Conservation (phyloP, 2,113 vertebrate species). For the Varanus salvator region DNA sequence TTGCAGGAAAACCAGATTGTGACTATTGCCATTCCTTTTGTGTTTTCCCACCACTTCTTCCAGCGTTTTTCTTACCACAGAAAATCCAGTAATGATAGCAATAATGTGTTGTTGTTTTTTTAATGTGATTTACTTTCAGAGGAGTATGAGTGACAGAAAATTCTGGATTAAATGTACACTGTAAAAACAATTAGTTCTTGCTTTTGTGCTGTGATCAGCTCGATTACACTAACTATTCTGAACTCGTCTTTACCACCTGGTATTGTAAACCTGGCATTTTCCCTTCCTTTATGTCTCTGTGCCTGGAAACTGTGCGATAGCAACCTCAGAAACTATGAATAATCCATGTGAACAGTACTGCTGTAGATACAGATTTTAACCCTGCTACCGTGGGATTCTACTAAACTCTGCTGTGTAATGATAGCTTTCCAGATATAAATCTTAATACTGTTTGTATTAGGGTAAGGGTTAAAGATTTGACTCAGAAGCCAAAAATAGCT, state of each 20-base stretch:
- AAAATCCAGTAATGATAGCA: too few relatives aligned
- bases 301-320: neutral
- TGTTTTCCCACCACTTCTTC: too few relatives aligned
- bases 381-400: slow-evolving; percentile 46
- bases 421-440: slow-evolving; percentile 56
- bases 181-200: neutral
- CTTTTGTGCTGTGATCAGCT: neutral
- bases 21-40: too few relatives aligned
- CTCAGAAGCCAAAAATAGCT: slow-evolving; percentile 66
- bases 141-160: neutral
- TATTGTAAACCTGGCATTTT: neutral
- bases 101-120: too few relatives aligned
- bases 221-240: neutral
- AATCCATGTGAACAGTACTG: slow-evolving; percentile 12
- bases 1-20: too few relatives aligned
- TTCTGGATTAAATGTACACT: neutral
- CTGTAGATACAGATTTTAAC: slow-evolving; percentile 36
- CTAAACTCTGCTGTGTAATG: slow-evolving; percentile 59
- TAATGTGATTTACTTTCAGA: neutral
- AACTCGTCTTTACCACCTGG: neutral
- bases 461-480: slow-evolving; percentile 63
- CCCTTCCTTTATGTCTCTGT: slow-evolving; percentile 15
- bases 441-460: slow-evolving; percentile 62
- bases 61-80: too few relatives aligned
- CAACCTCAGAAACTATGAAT: neutral